Percentiles rank a stretch among this genome's conserved stretches.
phyloP scores from a whole-genome alignment of 1,140 invertebrate genomes.

The Bombus pascuorum region DNA sequence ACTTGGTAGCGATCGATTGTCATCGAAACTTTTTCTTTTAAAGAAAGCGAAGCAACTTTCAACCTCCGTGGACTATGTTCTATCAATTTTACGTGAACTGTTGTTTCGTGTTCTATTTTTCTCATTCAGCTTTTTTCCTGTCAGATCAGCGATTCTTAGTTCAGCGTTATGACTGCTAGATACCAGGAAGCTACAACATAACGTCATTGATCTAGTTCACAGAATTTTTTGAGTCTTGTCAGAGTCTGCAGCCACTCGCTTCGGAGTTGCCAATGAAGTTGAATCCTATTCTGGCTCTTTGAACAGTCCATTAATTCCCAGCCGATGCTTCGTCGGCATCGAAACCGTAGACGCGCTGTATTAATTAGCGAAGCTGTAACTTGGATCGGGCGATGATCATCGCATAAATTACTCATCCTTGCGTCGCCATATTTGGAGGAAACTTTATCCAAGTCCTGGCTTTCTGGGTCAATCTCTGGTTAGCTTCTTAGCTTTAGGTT shows the following conservation, averaged over 20 bases:
- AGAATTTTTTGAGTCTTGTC: background rate
- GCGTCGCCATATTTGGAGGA: constrained; percentile 42
- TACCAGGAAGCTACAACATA: background rate
- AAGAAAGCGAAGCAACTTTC: background rate
- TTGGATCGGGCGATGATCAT: constrained; percentile 8
- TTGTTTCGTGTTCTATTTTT: background rate
- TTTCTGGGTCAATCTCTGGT: constrained; percentile 67
- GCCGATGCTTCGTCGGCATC: background rate
- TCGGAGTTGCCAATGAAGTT: no score
- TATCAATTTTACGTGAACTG: background rate
- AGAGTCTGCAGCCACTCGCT: no score
- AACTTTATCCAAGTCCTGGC: constrained; percentile 54
- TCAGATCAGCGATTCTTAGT: background rate
- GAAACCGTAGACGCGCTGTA: background rate
- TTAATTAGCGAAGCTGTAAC: background rate
- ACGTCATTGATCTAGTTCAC: background rate
- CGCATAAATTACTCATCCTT: constrained; percentile 49
- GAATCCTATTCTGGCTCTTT: background rate
- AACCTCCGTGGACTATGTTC: background rate
- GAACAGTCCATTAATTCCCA: background rate
- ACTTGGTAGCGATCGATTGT: constrained; percentile 4
- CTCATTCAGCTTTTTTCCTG: background rate
- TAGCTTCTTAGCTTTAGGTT: constrained; percentile 61
- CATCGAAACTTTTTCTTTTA: background rate
- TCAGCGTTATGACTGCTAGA: background rate